Evolutionary conservation across 2,797 vertebrate genomes (phyloP).

Genomic region (Typhlichthys subterraneus): DNA sequence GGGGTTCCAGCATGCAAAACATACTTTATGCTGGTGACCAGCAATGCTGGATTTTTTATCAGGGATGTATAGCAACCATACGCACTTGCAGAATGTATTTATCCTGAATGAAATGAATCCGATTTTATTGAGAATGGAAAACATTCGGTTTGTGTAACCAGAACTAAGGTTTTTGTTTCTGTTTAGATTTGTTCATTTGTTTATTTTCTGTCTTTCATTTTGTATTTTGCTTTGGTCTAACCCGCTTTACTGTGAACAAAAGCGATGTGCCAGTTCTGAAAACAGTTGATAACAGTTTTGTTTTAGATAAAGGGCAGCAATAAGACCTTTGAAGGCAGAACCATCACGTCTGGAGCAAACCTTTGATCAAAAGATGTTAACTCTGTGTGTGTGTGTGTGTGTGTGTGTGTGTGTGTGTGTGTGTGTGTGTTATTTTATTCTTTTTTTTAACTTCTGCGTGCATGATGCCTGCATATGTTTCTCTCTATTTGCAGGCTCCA

Average conservation of each 20-base stretch:
- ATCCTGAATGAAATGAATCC: too few species aligned
- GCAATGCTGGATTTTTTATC: too few species aligned
- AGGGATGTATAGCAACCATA: too few species aligned
- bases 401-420: background rate
- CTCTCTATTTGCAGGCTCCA: slow-evolving; percentile 26
- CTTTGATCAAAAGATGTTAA: slow-evolving; percentile 22
- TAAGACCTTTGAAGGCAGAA: slow-evolving; percentile 16
- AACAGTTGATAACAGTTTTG: slow-evolving; percentile 45
- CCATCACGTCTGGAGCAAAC: slow-evolving; percentile 14
- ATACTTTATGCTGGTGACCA: too few species aligned
- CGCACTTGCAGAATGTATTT: too few species aligned
- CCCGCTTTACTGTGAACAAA: slow-evolving; percentile 25
- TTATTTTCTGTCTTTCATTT: slow-evolving; percentile 5
- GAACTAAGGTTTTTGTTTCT: too few species aligned
- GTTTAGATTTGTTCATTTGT: background rate
- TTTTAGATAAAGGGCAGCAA: slow-evolving; percentile 32
- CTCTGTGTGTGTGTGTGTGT: background rate
- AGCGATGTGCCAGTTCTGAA: slow-evolving; percentile 32
- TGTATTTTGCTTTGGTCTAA: slow-evolving; percentile 24
- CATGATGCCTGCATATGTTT: slow-evolving; percentile 3
- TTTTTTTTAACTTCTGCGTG: slow-evolving; percentile 2
- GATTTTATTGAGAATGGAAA: too few species aligned
- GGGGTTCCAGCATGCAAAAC: too few species aligned
- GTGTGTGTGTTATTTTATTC: background rate
- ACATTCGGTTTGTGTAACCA: too few species aligned